A percentile compares a stretch with the other conserved stretches of the same genome.
These are phyloP conservation scores for Ptiloglossa arizonensis DNA, from an alignment of 1,140 invertebrate species.

Conservation along the genomic window DNA sequence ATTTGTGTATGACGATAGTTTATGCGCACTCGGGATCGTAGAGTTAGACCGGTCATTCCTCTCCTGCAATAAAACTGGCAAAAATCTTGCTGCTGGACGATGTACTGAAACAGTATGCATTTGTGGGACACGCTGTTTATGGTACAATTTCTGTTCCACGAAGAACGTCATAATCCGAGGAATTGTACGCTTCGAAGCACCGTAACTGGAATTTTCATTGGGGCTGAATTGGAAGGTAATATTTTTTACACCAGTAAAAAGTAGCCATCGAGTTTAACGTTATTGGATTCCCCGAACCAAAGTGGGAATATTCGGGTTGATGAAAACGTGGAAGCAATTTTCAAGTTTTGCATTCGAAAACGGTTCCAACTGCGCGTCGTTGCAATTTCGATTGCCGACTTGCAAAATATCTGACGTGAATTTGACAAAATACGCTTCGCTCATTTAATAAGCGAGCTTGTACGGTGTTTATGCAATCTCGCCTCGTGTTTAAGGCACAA, in stretches of 20 bases:
- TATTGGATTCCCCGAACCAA: too few species aligned
- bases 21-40: too few species aligned
- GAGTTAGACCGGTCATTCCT: background rate
- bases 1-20: background rate
- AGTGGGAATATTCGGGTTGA: too few species aligned
- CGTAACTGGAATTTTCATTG: background rate
- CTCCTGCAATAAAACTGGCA: background rate
- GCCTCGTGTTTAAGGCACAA: background rate
- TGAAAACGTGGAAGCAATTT: too few species aligned
- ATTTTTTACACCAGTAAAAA: background rate
- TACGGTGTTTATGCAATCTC: background rate
- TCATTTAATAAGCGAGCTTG: too few species aligned
- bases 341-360: background rate
- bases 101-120: background rate
- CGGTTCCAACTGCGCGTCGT: background rate
- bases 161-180: too few species aligned
- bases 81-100: slow-evolving; percentile 4
- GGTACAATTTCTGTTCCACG: too few species aligned
- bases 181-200: too few species aligned
- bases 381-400: background rate
- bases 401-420: slow-evolving; percentile 3
- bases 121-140: background rate
- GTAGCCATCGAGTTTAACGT: too few species aligned
- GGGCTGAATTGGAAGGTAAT: background rate
- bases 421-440: slow-evolving; percentile 24